Evolutionary conservation across 1,140 invertebrate genomes (phyloP).

Genomic region (Penaeus japonicus): DNA sequence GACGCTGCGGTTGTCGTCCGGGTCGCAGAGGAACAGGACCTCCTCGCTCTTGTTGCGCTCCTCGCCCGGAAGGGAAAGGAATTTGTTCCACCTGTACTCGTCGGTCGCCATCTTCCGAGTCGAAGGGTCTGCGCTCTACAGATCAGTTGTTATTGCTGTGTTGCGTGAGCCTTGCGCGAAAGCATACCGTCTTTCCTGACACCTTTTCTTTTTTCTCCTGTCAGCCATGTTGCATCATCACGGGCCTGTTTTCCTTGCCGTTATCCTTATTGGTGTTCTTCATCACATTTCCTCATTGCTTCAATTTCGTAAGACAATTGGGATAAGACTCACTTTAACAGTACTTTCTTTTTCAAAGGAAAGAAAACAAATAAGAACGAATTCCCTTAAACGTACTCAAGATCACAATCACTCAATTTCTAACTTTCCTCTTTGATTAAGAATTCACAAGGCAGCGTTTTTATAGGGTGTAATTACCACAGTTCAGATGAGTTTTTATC

Average conservation of each 20-base stretch:
- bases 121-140: neutral
- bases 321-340: too few species aligned
- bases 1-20: neutral
- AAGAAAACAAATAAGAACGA: too few species aligned
- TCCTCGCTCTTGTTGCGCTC: constrained; percentile 4
- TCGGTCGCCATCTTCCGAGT: neutral
- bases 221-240: neutral
- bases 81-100: neutral
- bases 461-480: too few species aligned
- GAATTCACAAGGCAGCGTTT: too few species aligned
- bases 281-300: neutral
- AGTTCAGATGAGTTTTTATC: too few species aligned
- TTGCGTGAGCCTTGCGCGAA: neutral
- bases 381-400: too few species aligned
- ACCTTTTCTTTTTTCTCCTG: neutral
- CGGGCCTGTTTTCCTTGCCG: neutral
- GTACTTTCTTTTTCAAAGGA: too few species aligned
- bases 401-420: too few species aligned
- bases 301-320: too few species aligned
- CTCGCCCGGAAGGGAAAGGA: neutral
- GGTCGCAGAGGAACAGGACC: constrained; percentile 2
- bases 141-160: neutral
- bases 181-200: too few species aligned
- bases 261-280: too few species aligned
- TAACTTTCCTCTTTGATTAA: too few species aligned